A percentile compares a stretch with the other conserved stretches of the same genome.
phyloP scores from a whole-genome alignment of 2,888 invertebrate species.

The Aricia artaxerxes region DNA sequence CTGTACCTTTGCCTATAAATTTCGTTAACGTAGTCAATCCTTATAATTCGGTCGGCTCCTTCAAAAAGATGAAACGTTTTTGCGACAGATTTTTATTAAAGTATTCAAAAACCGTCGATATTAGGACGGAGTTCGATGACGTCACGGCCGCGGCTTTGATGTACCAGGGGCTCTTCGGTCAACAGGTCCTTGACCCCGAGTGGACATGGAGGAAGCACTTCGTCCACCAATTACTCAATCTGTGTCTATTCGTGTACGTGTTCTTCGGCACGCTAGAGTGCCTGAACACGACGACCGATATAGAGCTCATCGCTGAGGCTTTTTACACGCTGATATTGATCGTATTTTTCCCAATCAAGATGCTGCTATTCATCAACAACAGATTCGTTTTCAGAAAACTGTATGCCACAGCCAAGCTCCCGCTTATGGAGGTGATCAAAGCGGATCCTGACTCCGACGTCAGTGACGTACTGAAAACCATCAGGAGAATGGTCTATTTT shows the following conservation, averaged over 20 bases:
- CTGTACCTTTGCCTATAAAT: constrained; percentile 34
- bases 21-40: constrained; percentile 25
- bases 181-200: constrained; percentile 57
- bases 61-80: constrained; percentile 36
- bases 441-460: constrained; percentile 43
- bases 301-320: constrained; percentile 53
- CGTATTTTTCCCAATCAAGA: constrained; percentile 48
- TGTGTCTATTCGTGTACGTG: constrained; percentile 52
- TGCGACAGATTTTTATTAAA: constrained; percentile 42
- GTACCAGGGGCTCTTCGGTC: constrained; percentile 54
- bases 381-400: constrained; percentile 48
- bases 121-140: constrained; percentile 52
- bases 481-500: constrained; percentile 44
- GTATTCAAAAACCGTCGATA: constrained; percentile 53
- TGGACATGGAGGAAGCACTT: constrained; percentile 56
- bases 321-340: constrained; percentile 54
- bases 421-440: constrained; percentile 48
- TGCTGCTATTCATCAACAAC: constrained; percentile 48
- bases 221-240: constrained; percentile 47
- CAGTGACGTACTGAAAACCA: constrained; percentile 44
- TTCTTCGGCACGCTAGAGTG: constrained; percentile 55
- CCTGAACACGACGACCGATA: constrained; percentile 47
- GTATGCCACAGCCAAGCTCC: constrained; percentile 54
- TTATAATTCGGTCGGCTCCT: constrained; percentile 29
- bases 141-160: constrained; percentile 49